Conservation (phyloP, 2,888 invertebrate species). For the Cremastobaeus sp. region DNA sequence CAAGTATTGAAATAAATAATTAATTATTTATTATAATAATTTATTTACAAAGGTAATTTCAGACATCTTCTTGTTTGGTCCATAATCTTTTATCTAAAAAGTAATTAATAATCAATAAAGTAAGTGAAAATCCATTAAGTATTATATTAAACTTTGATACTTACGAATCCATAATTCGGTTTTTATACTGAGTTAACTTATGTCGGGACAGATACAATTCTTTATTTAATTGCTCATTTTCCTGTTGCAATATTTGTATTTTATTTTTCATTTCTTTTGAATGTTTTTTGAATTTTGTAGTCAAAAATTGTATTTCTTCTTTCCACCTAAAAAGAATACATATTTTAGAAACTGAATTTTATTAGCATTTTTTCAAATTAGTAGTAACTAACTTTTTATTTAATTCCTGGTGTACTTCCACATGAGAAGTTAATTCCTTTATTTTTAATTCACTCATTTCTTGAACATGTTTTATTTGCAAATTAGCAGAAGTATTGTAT, state of each 20-base stretch:
- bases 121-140: background rate
- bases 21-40: no score
- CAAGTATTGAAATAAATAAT: no score
- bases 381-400: conserved; percentile 79
- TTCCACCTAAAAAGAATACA: conserved; percentile 81
- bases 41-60: no score
- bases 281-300: conserved; percentile 82
- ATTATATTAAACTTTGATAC: background rate
- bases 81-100: no score
- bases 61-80: no score
- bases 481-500: conserved; percentile 6
- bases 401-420: conserved; percentile 81
- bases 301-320: conserved; percentile 82
- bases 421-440: conserved; percentile 81
- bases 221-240: conserved; percentile 76
- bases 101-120: background rate
- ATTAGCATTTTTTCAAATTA: no score
- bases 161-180: conserved; percentile 14
- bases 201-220: conserved; percentile 70
- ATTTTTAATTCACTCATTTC: conserved; percentile 77
- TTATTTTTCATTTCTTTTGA: conserved; percentile 81
- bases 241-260: conserved; percentile 79
- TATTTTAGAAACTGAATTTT: conserved; percentile 7
- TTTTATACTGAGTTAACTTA: conserved; percentile 56
- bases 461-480: conserved; percentile 64